A percentile compares a stretch with the other conserved stretches of the same genome.
Conservation (phyloP, 2,797 vertebrate genomes). For the Acrossocheilus fasciatus region DNA sequence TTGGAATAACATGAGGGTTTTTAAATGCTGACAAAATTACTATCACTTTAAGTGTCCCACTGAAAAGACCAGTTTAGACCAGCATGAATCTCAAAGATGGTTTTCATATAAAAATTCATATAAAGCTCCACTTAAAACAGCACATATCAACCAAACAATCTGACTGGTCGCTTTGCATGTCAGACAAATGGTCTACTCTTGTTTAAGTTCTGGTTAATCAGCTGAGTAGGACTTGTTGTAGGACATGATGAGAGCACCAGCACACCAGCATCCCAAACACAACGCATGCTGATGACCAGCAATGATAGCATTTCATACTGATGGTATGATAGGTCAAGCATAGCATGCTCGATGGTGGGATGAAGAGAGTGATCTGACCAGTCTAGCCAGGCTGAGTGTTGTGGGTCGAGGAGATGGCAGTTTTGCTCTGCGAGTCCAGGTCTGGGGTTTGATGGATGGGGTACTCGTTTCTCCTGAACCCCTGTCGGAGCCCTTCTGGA, state of each 20-base stretch:
- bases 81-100: neutral
- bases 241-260: neutral
- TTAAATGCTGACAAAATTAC: neutral
- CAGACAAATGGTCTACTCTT: neutral
- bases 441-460: constrained; percentile 47
- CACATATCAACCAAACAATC: neutral
- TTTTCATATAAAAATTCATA: neutral
- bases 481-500: constrained; percentile 67
- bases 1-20: neutral
- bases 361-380: constrained; percentile 70
- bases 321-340: neutral
- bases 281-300: neutral
- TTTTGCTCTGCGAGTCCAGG: constrained; percentile 48
- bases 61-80: neutral
- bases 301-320: neutral
- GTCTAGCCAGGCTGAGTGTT: constrained; percentile 70
- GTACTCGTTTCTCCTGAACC: constrained; percentile 35
- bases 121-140: neutral
- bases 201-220: neutral
- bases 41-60: neutral
- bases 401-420: constrained; percentile 66
- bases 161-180: too few relatives aligned
- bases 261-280: neutral
- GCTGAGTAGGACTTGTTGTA: neutral
- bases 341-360: neutral